A percentile compares a stretch with the other conserved stretches of the same genome.
Evolutionary conservation across 2,888 invertebrate species (phyloP).

Genomic region (Habrosyne pyritoides): DNA sequence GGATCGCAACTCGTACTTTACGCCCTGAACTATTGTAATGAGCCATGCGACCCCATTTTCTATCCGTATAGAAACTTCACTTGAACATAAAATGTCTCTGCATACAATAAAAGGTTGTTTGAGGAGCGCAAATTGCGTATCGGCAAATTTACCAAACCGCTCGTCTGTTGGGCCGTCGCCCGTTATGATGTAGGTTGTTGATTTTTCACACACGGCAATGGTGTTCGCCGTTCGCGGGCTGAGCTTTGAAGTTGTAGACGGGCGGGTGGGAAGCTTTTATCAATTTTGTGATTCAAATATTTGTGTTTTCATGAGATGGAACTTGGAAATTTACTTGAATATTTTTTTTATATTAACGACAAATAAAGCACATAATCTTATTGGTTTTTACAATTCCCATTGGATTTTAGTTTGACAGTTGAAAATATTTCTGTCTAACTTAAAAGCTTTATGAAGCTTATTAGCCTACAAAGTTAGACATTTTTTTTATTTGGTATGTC

Average conservation of each 20-base stretch:
- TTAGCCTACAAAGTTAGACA: too few species aligned
- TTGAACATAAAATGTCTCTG: constrained; percentile 33
- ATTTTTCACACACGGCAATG: constrained; percentile 71
- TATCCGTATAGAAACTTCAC: constrained; percentile 13
- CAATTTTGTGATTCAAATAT: too few species aligned
- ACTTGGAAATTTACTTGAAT: too few species aligned
- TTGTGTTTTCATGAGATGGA: too few species aligned
- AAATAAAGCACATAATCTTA: too few species aligned
- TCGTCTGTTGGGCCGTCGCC: constrained; percentile 40
- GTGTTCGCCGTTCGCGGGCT: constrained; percentile 25
- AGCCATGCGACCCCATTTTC: constrained; percentile 5
- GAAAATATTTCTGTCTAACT: too few species aligned
- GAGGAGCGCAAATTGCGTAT: constrained; percentile 62
- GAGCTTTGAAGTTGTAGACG: constrained; percentile 49
- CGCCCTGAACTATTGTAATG: constrained; percentile 3
- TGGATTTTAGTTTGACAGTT: too few species aligned
- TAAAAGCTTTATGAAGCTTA: too few species aligned
- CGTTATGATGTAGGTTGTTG: constrained; percentile 64
- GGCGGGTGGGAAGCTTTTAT: constrained; percentile 35
- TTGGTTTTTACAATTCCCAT: too few species aligned
- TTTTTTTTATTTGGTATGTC: too few species aligned
- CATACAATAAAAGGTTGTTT: constrained; percentile 47
- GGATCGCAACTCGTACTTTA: not conserved
- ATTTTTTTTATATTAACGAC: too few species aligned
- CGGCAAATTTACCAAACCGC: constrained; percentile 64